These are phyloP conservation scores for Ramphastos sulfuratus DNA, from an alignment of 2,113 vertebrate genomes.

Conservation along the genomic window DNA sequence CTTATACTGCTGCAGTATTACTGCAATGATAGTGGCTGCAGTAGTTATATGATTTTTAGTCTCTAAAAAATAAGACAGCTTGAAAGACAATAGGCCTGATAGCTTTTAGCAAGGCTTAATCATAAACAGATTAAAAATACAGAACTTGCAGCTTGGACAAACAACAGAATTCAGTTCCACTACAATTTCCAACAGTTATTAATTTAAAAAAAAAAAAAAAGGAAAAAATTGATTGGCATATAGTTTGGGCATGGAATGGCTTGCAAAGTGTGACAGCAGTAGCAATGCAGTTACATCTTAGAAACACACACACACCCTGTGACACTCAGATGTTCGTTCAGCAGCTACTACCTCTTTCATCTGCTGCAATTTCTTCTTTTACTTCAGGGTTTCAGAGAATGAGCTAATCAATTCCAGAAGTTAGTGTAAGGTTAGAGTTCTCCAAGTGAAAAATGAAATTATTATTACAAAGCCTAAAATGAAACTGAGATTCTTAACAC, in stretches of 20 bases:
- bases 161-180: not conserved
- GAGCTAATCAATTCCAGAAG: not conserved
- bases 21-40: not conserved
- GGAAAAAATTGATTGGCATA: not conserved
- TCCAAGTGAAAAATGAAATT: not conserved
- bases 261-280: not conserved
- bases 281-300: not conserved
- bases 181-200: not conserved
- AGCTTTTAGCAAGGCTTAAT: not conserved
- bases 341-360: not conserved
- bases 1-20: not conserved
- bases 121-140: not conserved
- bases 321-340: not conserved
- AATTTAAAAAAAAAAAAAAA: not conserved
- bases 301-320: rapidly evolving
- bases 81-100: not conserved
- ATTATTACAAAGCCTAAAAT: not conserved
- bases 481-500: not conserved
- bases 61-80: not conserved
- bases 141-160: not conserved
- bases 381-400: not conserved
- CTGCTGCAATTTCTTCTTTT: not conserved
- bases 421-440: not conserved
- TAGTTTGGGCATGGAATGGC: not conserved
- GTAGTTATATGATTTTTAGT: not conserved